A percentile compares a stretch with the other conserved stretches of the same genome.
These are phyloP conservation scores for Pollenia griseotomentosa DNA, from an alignment of 2,888 invertebrate genomes.

Conservation along the genomic window DNA sequence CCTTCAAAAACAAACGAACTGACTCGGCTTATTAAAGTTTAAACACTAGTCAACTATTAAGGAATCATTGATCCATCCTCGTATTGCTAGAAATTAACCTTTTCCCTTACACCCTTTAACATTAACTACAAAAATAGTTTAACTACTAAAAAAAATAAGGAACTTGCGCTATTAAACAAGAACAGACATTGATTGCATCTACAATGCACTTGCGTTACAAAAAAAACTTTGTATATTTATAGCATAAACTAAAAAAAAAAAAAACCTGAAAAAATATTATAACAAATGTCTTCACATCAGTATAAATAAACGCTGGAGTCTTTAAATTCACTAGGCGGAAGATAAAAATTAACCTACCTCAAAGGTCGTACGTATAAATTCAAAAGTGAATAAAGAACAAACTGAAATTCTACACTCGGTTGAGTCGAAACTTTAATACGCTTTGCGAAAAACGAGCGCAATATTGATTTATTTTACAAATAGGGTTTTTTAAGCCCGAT, in stretches of 20 bases:
- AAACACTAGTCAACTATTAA: too few relatives aligned
- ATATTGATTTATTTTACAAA: too few relatives aligned
- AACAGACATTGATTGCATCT: slow-evolving; percentile 40
- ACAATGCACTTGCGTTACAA: background rate
- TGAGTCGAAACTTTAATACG: too few relatives aligned
- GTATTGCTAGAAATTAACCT: background rate
- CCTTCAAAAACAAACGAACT: too few relatives aligned
- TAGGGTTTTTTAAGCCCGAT: too few relatives aligned
- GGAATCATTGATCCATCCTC: too few relatives aligned
- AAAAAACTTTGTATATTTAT: slow-evolving; percentile 24
- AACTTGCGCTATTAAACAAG: slow-evolving; percentile 22
- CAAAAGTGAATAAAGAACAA: too few relatives aligned
- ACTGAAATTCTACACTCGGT: too few relatives aligned
- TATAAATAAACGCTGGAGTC: slow-evolving; percentile 50
- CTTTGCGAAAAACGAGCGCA: too few relatives aligned
- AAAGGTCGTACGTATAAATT: too few relatives aligned
- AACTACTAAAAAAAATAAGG: background rate
- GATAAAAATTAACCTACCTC: background rate
- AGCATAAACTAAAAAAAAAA: slow-evolving; percentile 12
- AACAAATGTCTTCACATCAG: slow-evolving; percentile 19
- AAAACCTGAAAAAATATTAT: slow-evolving; percentile 16
- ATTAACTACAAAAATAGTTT: slow-evolving; percentile 22
- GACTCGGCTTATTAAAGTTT: too few relatives aligned
- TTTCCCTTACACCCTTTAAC: background rate
- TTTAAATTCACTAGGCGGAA: slow-evolving; percentile 32